Base-by-base conservation (phyloP, 2,113 vertebrate genomes). In the Phyllopteryx taeniolatus region DNA sequence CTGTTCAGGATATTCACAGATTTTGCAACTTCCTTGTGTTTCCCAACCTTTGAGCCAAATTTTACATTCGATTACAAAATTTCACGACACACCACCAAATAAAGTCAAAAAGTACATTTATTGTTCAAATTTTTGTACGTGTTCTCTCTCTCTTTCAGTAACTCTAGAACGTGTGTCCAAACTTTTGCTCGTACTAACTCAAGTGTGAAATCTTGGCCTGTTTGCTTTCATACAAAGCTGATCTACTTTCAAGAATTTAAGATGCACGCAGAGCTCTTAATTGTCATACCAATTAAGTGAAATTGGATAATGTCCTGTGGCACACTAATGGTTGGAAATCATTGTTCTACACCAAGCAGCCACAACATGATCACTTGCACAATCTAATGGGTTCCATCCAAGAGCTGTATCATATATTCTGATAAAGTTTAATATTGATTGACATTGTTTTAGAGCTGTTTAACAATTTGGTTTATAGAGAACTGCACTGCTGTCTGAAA, bases 11-110 rank as follows among this genome's bases (percentile, higher is more conserved):
- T 10, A 73, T 77, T 74, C 49, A 19, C 72, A 35, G 61, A 83
- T 85, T 79, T 80, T 72, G 81, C 74, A 85, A 84, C 56, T 22
- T 1, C 12, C 49, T 12, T 20, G 3, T 27, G 49, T 54, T 39
- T 49, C 33, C 17, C 67, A 53, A 12, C 47, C 43, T 66, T 13
- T 66, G 57, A 60, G 14, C 6, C 27, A 61, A 61, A 56, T 61
- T 61, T 61, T 35, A 3, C 31, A 61, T 61, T 35, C 7, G 2
- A 2, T 39, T 39, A 39, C 35, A 60, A 17, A 20, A 11, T 56
- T 1, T 22, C 8, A 56, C 8, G 19, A 9, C 9, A 22, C 53
- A 3, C 14, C 13, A 61, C 14, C 57, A 60, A 31, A 12, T 33
- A 27, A 27, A 27, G 27, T 27, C 27, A 27, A 1, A 39, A 39